Percentiles rank a stretch among this genome's conserved stretches.
Evolutionary conservation across 2,797 vertebrate species (phyloP).

Genomic region (Austrolebias charrua): DNA sequence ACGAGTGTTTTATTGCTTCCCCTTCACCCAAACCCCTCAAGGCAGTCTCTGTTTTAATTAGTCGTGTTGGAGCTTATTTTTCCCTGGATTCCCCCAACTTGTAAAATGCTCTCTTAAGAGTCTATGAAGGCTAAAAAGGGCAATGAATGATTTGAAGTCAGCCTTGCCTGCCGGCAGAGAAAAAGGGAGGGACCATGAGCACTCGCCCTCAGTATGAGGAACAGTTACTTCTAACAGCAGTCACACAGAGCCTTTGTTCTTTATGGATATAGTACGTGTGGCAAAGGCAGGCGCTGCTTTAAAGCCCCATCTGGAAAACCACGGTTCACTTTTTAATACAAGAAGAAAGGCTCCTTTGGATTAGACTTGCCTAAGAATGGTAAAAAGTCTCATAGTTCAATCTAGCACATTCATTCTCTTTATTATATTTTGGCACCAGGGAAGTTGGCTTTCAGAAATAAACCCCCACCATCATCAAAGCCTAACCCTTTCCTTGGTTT

Average conservation of each 20-base stretch:
- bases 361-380: conserved; percentile 57
- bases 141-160: conserved; percentile 77
- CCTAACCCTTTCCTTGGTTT: conserved; percentile 61
- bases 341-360: conserved; percentile 56
- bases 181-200: conserved; percentile 52
- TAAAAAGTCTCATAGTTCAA: conserved; percentile 46
- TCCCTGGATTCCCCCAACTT: conserved; percentile 65
- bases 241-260: conserved; percentile 77
- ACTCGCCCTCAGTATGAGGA: conserved; percentile 65
- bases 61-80: conserved; percentile 67
- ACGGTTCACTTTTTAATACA: conserved; percentile 46
- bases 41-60: conserved; percentile 72
- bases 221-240: conserved; percentile 76
- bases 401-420: conserved; percentile 39
- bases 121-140: conserved; percentile 72
- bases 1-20: conserved; percentile 67
- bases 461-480: conserved; percentile 42
- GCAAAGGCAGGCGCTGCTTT: conserved; percentile 60
- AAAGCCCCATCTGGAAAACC: conserved; percentile 67
- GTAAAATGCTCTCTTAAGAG: conserved; percentile 68
- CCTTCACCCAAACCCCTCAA: conserved; percentile 44
- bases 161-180: conserved; percentile 57
- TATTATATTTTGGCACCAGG: conserved; percentile 47
- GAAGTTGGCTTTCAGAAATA: conserved; percentile 50
- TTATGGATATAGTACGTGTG: conserved; percentile 73